These are phyloP conservation scores for Trichopoda pennipes DNA, from an alignment of 2,888 invertebrate species.

Conservation along the genomic window DNA sequence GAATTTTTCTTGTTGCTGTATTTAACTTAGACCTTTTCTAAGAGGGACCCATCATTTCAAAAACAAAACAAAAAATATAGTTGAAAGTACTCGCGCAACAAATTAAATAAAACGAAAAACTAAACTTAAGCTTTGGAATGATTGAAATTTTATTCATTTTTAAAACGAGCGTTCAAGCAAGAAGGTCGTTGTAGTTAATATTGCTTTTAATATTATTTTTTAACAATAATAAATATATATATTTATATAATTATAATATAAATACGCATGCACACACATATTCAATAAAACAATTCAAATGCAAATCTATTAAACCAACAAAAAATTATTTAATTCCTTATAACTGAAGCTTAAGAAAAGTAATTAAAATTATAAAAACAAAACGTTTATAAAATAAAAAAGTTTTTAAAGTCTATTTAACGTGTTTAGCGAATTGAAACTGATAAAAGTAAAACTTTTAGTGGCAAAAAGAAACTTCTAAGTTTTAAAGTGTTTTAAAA, in stretches of 20 bases:
- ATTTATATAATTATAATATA: too few relatives aligned
- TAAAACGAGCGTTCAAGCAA: slow-evolving; percentile 77
- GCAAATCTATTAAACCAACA: slow-evolving; percentile 24
- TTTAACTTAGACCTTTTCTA: slow-evolving; percentile 46
- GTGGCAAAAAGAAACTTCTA: slow-evolving; percentile 23
- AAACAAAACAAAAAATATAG: slow-evolving; percentile 25
- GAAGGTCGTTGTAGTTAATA: slow-evolving; percentile 73
- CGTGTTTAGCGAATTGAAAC: background rate
- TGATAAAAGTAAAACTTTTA: slow-evolving; percentile 12
- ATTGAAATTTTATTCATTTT: slow-evolving; percentile 78
- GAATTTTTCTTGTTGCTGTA: slow-evolving; percentile 35
- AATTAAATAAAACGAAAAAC: slow-evolving; percentile 60
- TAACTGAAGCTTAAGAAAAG: slow-evolving; percentile 1
- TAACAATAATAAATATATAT: slow-evolving; percentile 30
- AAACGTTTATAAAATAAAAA: background rate
- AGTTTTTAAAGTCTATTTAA: background rate
- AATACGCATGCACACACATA: background rate
- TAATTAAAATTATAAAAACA: background rate
- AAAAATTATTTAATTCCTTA: slow-evolving; percentile 21
- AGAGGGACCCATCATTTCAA: slow-evolving; percentile 58
- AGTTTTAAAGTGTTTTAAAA: slow-evolving; percentile 1
- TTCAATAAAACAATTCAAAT: slow-evolving; percentile 1
- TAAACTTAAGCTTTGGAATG: slow-evolving; percentile 79
- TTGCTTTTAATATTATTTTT: slow-evolving; percentile 13
- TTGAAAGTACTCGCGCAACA: slow-evolving; percentile 48